Conservation (phyloP, 2,797 vertebrate genomes). For the Glyptemys insculpta region DNA sequence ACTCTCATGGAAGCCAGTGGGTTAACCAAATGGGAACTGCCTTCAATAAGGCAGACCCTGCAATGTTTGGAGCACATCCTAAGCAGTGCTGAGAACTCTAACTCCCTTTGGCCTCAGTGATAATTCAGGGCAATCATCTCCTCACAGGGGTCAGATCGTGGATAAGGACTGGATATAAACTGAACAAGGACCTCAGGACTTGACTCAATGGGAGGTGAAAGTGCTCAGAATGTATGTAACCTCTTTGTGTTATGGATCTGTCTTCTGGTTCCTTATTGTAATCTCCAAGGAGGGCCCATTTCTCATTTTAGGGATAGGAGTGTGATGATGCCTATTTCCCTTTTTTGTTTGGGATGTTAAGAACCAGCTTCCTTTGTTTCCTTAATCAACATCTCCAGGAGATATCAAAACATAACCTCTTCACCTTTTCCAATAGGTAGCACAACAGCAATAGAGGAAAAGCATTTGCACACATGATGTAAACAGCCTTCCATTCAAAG, state of each 20-base stretch:
- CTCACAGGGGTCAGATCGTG: not conserved
- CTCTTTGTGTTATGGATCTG: not conserved
- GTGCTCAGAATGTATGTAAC: not conserved
- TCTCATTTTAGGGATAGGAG: slow-evolving; percentile 5
- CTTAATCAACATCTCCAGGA: slow-evolving; percentile 61
- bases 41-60: not conserved
- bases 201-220: not conserved
- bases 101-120: not conserved
- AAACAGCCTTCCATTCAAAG: slow-evolving; percentile 69
- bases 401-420: slow-evolving; percentile 69
- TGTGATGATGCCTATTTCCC: slow-evolving; percentile 22
- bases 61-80: not conserved
- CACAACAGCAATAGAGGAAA: slow-evolving; percentile 61
- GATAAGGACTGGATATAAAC: not conserved
- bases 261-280: slow-evolving; percentile 5
- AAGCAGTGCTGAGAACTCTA: not conserved
- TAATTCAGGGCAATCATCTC: not conserved
- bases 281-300: slow-evolving; percentile 31
- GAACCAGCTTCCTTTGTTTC: slow-evolving; percentile 57
- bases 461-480: slow-evolving; percentile 69
- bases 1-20: not conserved
- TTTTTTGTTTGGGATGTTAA: slow-evolving; percentile 30
- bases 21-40: not conserved
- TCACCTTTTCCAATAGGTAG: slow-evolving; percentile 72
- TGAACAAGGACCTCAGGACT: not conserved